phyloP scores from a whole-genome alignment of 2,113 vertebrate genomes.

The Bubo blakistoni region DNA sequence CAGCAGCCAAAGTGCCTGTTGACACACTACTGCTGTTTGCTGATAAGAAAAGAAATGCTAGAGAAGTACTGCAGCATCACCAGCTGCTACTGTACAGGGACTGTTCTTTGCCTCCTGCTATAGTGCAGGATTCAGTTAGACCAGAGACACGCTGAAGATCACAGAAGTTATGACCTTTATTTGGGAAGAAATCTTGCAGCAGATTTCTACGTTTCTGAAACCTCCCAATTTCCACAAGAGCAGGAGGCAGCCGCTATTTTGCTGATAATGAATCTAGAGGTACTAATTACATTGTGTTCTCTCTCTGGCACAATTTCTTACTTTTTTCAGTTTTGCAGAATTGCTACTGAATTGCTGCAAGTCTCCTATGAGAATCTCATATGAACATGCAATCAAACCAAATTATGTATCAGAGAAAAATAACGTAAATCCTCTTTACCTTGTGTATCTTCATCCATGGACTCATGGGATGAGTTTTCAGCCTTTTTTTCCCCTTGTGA shows the following conservation, averaged over 20 bases:
- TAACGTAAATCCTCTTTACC: conserved; percentile 9
- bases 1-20: background rate
- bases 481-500: background rate
- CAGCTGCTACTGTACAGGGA: background rate
- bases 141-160: background rate
- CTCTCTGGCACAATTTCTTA: background rate
- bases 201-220: background rate
- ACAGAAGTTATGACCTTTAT: background rate
- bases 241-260: background rate
- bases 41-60: background rate
- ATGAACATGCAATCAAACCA: background rate
- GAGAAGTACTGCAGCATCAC: background rate
- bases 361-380: background rate
- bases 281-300: background rate
- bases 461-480: background rate
- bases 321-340: background rate
- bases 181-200: background rate
- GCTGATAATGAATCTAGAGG: background rate
- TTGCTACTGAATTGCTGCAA: background rate
- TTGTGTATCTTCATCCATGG: background rate
- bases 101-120: background rate
- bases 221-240: background rate
- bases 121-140: background rate
- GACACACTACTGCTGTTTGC: background rate
- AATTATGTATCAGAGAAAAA: background rate